These are phyloP conservation scores for Cyclopterus lumpus DNA, from an alignment of 2,797 vertebrate genomes.

Conservation along the genomic window DNA sequence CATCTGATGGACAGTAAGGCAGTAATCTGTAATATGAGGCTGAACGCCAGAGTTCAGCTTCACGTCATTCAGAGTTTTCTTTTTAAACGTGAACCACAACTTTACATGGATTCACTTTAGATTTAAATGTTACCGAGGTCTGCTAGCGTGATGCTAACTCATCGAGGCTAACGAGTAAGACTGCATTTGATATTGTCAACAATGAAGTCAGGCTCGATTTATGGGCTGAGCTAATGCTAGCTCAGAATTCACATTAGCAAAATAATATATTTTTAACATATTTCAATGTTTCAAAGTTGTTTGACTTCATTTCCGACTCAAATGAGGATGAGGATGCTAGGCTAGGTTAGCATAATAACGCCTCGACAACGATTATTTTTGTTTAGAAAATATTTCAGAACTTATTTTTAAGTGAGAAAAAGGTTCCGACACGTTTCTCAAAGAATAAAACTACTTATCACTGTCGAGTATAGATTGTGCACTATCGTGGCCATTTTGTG, in stretches of 20 bases:
- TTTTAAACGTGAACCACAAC: background rate
- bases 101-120: background rate
- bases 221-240: background rate
- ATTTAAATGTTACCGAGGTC: background rate
- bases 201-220: background rate
- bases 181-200: background rate
- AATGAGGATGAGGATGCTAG: too few relatives aligned
- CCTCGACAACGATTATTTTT: too few relatives aligned
- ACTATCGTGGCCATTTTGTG: too few relatives aligned
- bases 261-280: background rate
- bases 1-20: slow-evolving; percentile 46
- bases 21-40: slow-evolving; percentile 46
- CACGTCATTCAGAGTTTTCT: background rate
- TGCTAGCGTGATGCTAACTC: too few relatives aligned
- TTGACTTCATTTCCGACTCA: too few relatives aligned
- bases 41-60: background rate
- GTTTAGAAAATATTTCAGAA: too few relatives aligned
- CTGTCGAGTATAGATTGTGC: too few relatives aligned
- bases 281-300: background rate
- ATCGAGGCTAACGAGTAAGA: background rate
- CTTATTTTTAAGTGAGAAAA: too few relatives aligned
- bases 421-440: too few relatives aligned
- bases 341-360: too few relatives aligned
- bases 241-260: background rate
- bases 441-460: too few relatives aligned